A percentile compares a stretch with the other conserved stretches of the same genome.
These are phyloP conservation scores for Balanococcus diminutus DNA, from an alignment of 2,888 invertebrate species.

Conservation along the genomic window DNA sequence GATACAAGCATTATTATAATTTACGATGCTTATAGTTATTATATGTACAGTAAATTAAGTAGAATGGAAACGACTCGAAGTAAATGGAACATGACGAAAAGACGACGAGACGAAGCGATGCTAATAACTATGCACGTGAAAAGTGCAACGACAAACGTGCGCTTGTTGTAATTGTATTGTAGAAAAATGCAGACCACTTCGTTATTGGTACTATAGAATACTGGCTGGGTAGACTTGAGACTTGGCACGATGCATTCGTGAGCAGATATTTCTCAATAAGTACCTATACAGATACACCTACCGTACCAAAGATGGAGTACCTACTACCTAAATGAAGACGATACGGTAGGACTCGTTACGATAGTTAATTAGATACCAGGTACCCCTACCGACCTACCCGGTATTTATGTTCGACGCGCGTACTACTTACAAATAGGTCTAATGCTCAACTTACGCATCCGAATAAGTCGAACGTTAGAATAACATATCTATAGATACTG, in stretches of 20 bases:
- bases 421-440: background rate
- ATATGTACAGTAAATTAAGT: too few relatives aligned
- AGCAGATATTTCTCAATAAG: background rate
- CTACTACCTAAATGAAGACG: too few relatives aligned
- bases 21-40: background rate
- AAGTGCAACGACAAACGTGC: background rate
- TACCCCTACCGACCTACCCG: too few relatives aligned
- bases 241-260: background rate
- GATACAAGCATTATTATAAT: too few relatives aligned
- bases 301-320: background rate
- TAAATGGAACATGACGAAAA: slow-evolving; percentile 13
- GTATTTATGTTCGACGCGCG: background rate
- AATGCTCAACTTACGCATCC: too few relatives aligned
- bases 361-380: background rate
- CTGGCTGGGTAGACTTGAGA: too few relatives aligned
- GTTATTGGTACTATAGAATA: too few relatives aligned
- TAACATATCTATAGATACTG: too few relatives aligned
- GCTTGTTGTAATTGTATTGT: background rate
- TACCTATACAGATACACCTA: too few relatives aligned
- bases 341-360: background rate
- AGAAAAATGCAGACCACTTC: too few relatives aligned
- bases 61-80: background rate
- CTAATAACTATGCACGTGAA: background rate
- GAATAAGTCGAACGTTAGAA: background rate
- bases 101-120: background rate